Evolutionary conservation across 1,140 invertebrate genomes (phyloP), one percentile per base, ranked within the genome.

Genomic region (Heterodera carotae): DNA sequence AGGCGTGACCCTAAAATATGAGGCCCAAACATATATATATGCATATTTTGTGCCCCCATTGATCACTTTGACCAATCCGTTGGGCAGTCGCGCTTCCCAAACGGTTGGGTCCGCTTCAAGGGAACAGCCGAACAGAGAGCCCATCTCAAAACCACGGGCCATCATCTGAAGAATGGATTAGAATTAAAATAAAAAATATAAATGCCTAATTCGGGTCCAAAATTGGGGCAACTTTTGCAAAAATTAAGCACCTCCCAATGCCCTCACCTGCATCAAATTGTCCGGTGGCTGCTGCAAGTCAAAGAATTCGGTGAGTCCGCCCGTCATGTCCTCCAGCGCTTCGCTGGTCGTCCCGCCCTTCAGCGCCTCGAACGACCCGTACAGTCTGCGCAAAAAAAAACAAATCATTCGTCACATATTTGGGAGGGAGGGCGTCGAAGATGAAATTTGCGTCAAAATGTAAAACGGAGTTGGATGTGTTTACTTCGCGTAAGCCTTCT

Each of bases 301-400:
- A 84, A 94, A 97, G 92, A 94, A 94, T 89, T 98, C 96, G 0
- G 94, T 94, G 0, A 98, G 93, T 59, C 96, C 96, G 4, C 96
- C 96, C 12, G 96, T 99, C 88, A 99, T 98, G 89, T 99, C 97
- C 88, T 98, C 96, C 93, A 99, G 95, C 3, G 83, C 82, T 88
- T 99, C 97, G 84, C 93, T 94, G 2, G 95, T 97, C 1, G 94
- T 94, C 29, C 97, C 97, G 60, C 97, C 97, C 88, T 98, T 98
- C 0, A 99, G 90, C 0, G 96, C 93, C 89, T 99, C 97, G 88
- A 99, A 99, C 0, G 94, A 97, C 1, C 96, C 96, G 88, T 96
- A 94, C 39, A 98, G 93, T 92, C 60, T 82, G 34, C 22, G n/a
- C n/a, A n/a, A n/a, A n/a, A n/a, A n/a, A n/a, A n/a, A n/a, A n/a